Conservation (phyloP, 2,888 invertebrate genomes). For the Papilio elwesi region DNA sequence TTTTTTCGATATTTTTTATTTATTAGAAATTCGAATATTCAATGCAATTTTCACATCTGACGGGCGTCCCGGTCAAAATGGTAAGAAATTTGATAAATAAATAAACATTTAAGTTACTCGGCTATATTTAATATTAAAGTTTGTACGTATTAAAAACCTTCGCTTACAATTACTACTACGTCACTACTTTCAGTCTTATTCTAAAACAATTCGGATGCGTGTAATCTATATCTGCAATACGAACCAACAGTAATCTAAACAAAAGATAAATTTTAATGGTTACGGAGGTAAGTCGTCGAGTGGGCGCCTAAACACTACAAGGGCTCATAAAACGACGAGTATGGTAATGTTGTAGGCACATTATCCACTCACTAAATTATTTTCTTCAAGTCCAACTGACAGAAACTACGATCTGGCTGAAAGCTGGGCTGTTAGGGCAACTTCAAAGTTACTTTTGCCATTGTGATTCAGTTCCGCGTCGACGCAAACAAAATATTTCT, state of each 20-base stretch:
- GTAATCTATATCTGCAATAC: conserved; percentile 65
- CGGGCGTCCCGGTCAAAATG: no score
- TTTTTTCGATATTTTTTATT: no score
- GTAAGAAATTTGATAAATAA: no score
- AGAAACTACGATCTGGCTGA: conserved; percentile 62
- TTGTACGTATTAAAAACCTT: neutral
- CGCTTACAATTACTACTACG: neutral
- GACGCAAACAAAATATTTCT: conserved; percentile 25
- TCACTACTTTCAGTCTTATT: neutral
- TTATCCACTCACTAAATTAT: conserved; percentile 67
- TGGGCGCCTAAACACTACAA: conserved; percentile 82
- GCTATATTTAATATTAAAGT: no score
- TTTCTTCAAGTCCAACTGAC: conserved; percentile 60
- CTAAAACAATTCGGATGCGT: conserved; percentile 2
- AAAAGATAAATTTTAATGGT: conserved; percentile 79
- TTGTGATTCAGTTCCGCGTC: conserved; percentile 40
- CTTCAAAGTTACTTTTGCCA: conserved; percentile 39
- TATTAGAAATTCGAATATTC: no score
- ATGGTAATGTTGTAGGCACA: conserved; percentile 75
- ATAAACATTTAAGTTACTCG: no score
- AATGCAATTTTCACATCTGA: no score
- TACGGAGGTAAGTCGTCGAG: conserved; percentile 64
- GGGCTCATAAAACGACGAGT: conserved; percentile 78
- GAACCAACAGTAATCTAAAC: conserved; percentile 77
- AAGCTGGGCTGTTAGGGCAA: conserved; percentile 52